Evolutionary conservation across 1,140 invertebrate species (phyloP), one percentile per base, ranked within the genome.

Genomic region (Drosophila neocordata): DNA sequence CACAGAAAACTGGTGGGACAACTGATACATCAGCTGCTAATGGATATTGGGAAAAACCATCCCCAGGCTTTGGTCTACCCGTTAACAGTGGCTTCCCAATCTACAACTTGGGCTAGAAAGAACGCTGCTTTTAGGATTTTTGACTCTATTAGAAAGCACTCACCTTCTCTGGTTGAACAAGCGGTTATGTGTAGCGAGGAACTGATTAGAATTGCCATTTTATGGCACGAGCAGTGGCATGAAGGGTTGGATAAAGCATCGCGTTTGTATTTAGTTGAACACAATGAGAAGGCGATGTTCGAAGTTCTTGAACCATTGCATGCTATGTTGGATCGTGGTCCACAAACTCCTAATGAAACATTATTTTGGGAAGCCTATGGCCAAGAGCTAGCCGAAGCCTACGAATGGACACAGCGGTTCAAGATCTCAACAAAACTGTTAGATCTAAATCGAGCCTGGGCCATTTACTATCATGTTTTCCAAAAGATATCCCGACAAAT

Each of bases 171-270:
- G 34, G 99, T 99, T 0, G 95, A 97, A 77, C 98, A 99, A 92
- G 98, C 98, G 0, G 94, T 97, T 77, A 96, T 96, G 96, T 97
- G 97, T 20, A 98, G 97, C 72, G 98, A 99, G 81, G 99, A 99
- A 92, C 92, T 99, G 22, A 99, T 99, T 57, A 93, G 99, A 63
- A 98, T 99, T 0, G 98, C 99, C 4, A 99, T 99, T 67, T 92
- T 99, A 1, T 99, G 99, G 99, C 99, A 99, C 92, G 99, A 99
- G 92, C 95, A 99, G 72, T 99, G 99, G 99, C 97, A 99, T 91
- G 98, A 99, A 92, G 98, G 98, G 0, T 91, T 99, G 7, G 99
- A 99, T 92, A 99, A 99, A 93, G 98, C 99, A 0, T 99, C 97
- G 11, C 92, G 97, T 68, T 93, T 99, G 4, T 99, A 99, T 90